Base-by-base conservation (phyloP, 2,888 invertebrate genomes). In the Drosophila kuntzei region DNA sequence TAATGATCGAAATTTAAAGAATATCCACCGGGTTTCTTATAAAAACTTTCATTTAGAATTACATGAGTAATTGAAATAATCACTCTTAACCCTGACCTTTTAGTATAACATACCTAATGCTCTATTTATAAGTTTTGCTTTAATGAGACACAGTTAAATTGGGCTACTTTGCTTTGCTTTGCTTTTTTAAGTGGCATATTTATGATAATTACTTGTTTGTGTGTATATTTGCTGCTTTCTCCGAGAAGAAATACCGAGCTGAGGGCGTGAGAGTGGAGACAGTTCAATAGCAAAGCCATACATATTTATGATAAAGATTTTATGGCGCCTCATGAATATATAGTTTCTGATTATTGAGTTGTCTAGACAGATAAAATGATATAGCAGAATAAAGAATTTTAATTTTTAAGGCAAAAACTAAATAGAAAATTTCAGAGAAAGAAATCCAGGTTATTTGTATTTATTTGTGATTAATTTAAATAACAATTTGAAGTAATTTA, bases 181-280 rank as follows among this genome's bases (percentile, higher is more conserved):
- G 44, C 18, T 57, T 47, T 25, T 39, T 53, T 43, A 51, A 74
- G 59, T 43, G 34, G 41, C 51, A 65, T 67, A 66, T 81, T 84
- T 79, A 72, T 81, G 82, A 76, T 79, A 79, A 81, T 80, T 64
- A 54, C 43, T 34, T 29, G 53, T 37, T 59, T 50, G 18, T 36
- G 14, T 44, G 7, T 22, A 11, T 27, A 9, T 25, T 7, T 2
- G 18, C 6, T 18, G 36, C 29, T 29, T 29, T 55, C 37, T 36
- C 11, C 9, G 4, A 20, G 22, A 3, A 27, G 8, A 12, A 14
- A 12, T 11, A 16, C 9, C 20, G 1, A 5, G 22, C 3, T 7
- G n/a, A 22, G 18, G 29, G 39, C 58, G 18, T 61, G 58, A 22
- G 16, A 8, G 6, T 14, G 20, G 39, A 39, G 12, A 20, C 36